These are phyloP conservation scores for Epinephelus malabaricus DNA, from an alignment of 2,797 vertebrate species.

Conservation along the genomic window DNA sequence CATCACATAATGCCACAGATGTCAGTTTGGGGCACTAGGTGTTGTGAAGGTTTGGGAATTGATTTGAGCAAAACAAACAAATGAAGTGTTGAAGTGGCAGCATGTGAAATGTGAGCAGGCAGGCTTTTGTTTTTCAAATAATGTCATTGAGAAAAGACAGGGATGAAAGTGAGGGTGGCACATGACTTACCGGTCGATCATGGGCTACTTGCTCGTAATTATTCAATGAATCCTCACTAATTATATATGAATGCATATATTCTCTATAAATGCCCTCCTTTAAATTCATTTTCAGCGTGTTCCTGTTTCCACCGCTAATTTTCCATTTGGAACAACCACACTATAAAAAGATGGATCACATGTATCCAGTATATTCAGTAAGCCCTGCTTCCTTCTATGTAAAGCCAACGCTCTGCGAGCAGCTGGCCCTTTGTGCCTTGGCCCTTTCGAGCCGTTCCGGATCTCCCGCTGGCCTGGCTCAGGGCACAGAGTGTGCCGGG, in stretches of 20 bases:
- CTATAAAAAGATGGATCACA: constrained; percentile 52
- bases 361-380: constrained; percentile 70
- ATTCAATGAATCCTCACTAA: not conserved
- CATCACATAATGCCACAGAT: constrained; percentile 43
- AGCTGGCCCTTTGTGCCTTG: constrained; percentile 86
- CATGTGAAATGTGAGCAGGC: constrained; percentile 21
- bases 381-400: constrained; percentile 65
- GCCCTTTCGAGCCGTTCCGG: constrained; percentile 80
- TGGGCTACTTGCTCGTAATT: not conserved
- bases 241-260: constrained; percentile 6
- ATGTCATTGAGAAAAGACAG: not conserved
- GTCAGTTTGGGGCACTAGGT: constrained; percentile 26
- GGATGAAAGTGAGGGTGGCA: not conserved
- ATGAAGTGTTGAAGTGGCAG: constrained; percentile 19
- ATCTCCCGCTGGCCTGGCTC: constrained; percentile 85
- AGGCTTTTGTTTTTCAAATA: constrained; percentile 16
- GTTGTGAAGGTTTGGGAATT: constrained; percentile 25
- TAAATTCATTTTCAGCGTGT: constrained; percentile 9
- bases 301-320: constrained; percentile 22
- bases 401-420: constrained; percentile 76
- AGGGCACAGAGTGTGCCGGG: constrained; percentile 62
- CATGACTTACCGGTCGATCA: not conserved
- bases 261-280: not conserved
- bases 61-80: constrained; percentile 33
- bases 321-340: constrained; percentile 28